Conservation (phyloP, 2,888 invertebrate species). For the Ornithoptera alexandrae region DNA sequence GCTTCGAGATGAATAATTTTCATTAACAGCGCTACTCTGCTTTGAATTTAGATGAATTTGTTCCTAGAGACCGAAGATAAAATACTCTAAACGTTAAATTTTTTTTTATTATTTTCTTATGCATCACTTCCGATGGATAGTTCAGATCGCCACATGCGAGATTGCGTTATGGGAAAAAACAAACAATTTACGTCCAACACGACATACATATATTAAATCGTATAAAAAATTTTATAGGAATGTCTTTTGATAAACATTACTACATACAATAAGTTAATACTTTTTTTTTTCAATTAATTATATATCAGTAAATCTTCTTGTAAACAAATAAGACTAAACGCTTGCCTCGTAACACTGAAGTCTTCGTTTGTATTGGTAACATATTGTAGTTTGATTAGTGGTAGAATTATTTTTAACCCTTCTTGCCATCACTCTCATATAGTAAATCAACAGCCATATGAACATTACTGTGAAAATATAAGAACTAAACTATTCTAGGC, state of each 20-base stretch:
- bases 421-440: no score
- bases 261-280: no score
- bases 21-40: constrained; percentile 7
- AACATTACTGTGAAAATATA: no score
- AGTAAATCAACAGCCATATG: no score
- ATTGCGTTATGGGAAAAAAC: constrained; percentile 55
- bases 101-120: constrained; percentile 67
- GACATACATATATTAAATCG: constrained; percentile 35
- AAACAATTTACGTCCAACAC: constrained; percentile 50
- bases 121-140: constrained; percentile 73
- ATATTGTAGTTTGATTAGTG: no score
- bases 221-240: not conserved
- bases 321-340: not conserved
- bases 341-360: no score
- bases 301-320: no score
- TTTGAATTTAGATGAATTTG: constrained; percentile 23
- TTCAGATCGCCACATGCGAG: constrained; percentile 72
- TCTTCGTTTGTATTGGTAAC: no score
- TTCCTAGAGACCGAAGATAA: constrained; percentile 47
- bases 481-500: no score
- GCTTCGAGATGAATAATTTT: constrained; percentile 21
- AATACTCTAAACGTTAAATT: constrained; percentile 60
- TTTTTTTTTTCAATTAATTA: no score
- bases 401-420: no score
- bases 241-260: not conserved